These are phyloP conservation scores for Meliscaeva auricollis DNA, from an alignment of 2,888 invertebrate species.

Conservation along the genomic window DNA sequence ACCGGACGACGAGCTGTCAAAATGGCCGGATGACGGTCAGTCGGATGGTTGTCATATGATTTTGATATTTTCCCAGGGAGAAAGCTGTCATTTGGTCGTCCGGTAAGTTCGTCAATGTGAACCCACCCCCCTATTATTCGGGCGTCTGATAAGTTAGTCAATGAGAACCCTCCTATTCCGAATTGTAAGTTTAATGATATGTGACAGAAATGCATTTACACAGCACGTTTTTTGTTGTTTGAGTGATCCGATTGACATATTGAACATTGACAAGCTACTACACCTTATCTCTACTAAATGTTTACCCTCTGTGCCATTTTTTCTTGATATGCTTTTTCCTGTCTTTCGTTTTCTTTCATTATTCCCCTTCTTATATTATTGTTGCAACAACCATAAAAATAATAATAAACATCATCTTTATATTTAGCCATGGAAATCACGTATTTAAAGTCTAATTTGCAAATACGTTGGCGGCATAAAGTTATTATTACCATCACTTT, in stretches of 20 bases:
- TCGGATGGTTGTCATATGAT: too few relatives aligned
- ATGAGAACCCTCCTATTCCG: too few relatives aligned
- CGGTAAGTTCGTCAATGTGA: too few relatives aligned
- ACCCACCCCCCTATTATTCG: too few relatives aligned
- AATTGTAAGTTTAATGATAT: neutral
- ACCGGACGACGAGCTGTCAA: too few relatives aligned
- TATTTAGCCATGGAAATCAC: constrained; percentile 73
- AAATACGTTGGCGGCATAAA: constrained; percentile 76
- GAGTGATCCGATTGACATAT: neutral
- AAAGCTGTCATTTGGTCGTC: too few relatives aligned
- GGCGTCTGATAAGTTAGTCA: too few relatives aligned
- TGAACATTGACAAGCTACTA: neutral
- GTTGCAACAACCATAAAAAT: constrained; percentile 13
- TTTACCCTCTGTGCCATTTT: constrained; percentile 5
- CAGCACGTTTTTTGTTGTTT: neutral
- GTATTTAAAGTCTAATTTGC: constrained; percentile 75
- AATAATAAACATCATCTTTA: constrained; percentile 71
- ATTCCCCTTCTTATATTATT: constrained; percentile 10
- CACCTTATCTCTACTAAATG: neutral
- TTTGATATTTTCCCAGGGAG: too few relatives aligned
- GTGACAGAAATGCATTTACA: neutral
- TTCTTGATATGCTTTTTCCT: constrained; percentile 9
- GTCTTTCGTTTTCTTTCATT: constrained; percentile 18
- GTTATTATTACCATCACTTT: constrained; percentile 73
- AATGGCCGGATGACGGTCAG: too few relatives aligned